Evolutionary conservation across 2,888 invertebrate genomes (phyloP), one percentile per base, ranked within the genome.

Genomic region (Rhabditoides inermis): DNA sequence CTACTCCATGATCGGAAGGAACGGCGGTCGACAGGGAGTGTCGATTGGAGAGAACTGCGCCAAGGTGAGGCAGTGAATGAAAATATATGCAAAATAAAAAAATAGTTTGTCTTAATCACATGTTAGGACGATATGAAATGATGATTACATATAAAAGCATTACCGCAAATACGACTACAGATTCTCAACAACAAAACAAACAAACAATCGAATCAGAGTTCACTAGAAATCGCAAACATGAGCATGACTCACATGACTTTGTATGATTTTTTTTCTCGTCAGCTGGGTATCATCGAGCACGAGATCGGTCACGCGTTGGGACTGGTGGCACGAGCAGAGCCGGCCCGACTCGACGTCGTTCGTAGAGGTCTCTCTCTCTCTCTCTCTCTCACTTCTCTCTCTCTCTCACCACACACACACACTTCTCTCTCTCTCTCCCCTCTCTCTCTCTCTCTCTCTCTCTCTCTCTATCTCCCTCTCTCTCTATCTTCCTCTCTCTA

Each of bases 1-100:
- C 55, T 76, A 75, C 54, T 76, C 76, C 18, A 74, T 73, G 73
- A 76, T 76, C 30, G 76, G 76, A 2, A 48, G 67, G 7, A 64
- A 65, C 47, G 76, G 76, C 12, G 76, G 76, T 6, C 53, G 72
- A n/a, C 76, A 76, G 55, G 72, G 73, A 10, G 53, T 76, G 23
- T 75, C 75, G 18, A 75, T 76, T 35, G 75, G 75, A 1, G 65
- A 65, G 45, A 72, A 65, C 39, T 74, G 75, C 53, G 67, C 70
- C 27, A 64, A 73, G 55, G 70, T 71, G 44, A 10, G 10, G 15
- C 10, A 15, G 10, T 15, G 10, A 32, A 15, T 15, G n/a, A n/a
- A n/a, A n/a, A n/a, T n/a, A n/a, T n/a, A n/a, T n/a, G n/a, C n/a
- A n/a, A n/a, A n/a, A n/a, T n/a, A n/a, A n/a, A n/a, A n/a, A n/a